These are phyloP conservation scores for Mormoops blainvillei DNA, from an alignment of 2,113 vertebrate species.

Conservation along the genomic window DNA sequence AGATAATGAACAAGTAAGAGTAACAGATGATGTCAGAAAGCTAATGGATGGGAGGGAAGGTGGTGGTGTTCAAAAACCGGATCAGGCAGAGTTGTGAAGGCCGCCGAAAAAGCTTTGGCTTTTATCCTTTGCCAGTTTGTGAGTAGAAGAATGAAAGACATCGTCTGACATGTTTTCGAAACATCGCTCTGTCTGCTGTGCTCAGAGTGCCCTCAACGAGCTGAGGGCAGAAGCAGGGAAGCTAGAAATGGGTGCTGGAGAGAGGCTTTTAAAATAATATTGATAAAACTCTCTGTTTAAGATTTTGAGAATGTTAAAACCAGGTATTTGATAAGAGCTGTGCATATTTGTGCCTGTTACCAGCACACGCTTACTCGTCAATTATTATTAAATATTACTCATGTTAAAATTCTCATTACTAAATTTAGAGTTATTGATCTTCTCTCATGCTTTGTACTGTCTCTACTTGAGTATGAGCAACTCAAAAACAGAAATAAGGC, in stretches of 20 bases:
- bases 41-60: background rate
- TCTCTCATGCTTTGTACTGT: background rate
- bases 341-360: background rate
- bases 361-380: background rate
- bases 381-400: slow-evolving; percentile 24
- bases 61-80: background rate
- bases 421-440: slow-evolving; percentile 31
- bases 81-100: background rate
- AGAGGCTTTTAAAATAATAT: background rate
- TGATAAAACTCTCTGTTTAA: background rate
- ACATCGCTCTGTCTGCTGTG: background rate
- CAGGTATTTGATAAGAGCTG: background rate
- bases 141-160: background rate
- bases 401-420: background rate
- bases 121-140: slow-evolving; percentile 21
- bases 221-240: background rate
- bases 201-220: background rate
- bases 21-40: background rate
- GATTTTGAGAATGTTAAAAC: background rate
- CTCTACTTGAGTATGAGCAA: background rate
- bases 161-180: slow-evolving; percentile 22
- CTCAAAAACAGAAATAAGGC: background rate
- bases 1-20: background rate
- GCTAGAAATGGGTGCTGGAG: background rate
- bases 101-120: background rate